These are phyloP conservation scores for Chrysogorgia sp. DNA, from an alignment of 92 coral and sea anemone genomes.

Conservation along the genomic window DNA sequence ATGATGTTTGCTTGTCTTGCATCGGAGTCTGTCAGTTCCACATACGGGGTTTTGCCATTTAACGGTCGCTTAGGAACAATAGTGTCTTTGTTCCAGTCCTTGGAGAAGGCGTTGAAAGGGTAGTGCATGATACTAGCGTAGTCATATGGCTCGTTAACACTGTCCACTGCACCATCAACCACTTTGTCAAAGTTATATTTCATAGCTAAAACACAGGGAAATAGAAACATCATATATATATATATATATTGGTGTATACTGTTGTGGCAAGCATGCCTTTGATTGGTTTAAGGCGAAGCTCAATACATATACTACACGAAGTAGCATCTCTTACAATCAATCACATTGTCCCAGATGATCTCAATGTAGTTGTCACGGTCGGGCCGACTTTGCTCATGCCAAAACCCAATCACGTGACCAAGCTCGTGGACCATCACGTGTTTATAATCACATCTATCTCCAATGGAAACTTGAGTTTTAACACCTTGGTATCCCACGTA, in stretches of 20 bases:
- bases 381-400: slow-evolving; percentile 97
- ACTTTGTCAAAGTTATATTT: slow-evolving; percentile 75
- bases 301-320: too few relatives aligned
- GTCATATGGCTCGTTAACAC: slow-evolving; percentile 80
- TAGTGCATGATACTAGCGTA: slow-evolving; percentile 93
- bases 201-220: slow-evolving; percentile 66
- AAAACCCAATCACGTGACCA: slow-evolving; percentile 94
- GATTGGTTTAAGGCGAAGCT: too few relatives aligned
- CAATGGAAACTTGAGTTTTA: slow-evolving; percentile 69
- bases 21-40: slow-evolving; percentile 69
- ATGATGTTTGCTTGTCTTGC: slow-evolving; percentile 68
- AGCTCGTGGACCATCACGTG: slow-evolving; percentile 93
- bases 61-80: slow-evolving; percentile 70
- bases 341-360: slow-evolving; percentile 78
- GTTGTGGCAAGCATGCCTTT: too few relatives aligned
- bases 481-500: slow-evolving; percentile 68
- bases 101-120: slow-evolving; percentile 81
- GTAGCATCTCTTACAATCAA: slow-evolving; percentile 53
- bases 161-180: slow-evolving; percentile 71
- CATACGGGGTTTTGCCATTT: slow-evolving; percentile 73
- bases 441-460: slow-evolving; percentile 78
- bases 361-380: slow-evolving; percentile 78
- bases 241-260: too few relatives aligned
- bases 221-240: too few relatives aligned
- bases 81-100: slow-evolving; percentile 65